A percentile compares a stretch with the other conserved stretches of the same genome.
Conservation (phyloP, 2,797 vertebrate species). For the Cygnus olor region DNA sequence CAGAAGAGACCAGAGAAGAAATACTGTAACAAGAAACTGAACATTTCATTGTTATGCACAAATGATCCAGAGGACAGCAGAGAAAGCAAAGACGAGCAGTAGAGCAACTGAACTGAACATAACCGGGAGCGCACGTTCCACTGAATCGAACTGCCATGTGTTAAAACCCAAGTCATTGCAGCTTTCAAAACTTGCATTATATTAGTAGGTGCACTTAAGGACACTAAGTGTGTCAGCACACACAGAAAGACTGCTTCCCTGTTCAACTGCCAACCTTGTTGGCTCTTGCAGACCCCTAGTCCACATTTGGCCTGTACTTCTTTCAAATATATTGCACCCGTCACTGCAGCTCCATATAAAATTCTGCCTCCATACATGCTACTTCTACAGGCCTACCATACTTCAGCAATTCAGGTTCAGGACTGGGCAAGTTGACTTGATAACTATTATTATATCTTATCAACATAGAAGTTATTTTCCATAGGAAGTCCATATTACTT, state of each 20-base stretch:
- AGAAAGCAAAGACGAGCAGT: not conserved
- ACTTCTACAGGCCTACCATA: not conserved
- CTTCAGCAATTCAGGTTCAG: not conserved
- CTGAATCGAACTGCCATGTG: not conserved
- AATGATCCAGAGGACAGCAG: not conserved
- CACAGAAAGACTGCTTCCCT: not conserved
- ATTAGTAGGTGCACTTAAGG: not conserved
- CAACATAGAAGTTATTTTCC: not conserved
- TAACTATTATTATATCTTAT: not conserved
- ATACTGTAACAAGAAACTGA: not conserved
- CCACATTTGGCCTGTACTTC: not conserved
- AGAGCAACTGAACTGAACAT: not conserved
- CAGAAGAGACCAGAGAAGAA: not conserved
- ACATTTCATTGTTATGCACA: not conserved
- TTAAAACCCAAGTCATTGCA: not conserved
- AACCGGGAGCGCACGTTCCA: not conserved
- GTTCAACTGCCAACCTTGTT: not conserved
- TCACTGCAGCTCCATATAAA: not conserved
- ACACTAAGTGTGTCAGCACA: constrained; percentile 6
- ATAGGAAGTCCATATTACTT: not conserved
- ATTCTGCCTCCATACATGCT: not conserved
- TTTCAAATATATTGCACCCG: not conserved
- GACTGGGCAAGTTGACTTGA: rapidly evolving
- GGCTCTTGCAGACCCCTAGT: not conserved
- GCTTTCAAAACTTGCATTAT: not conserved